Evolutionary conservation across 2,888 invertebrate species (phyloP).

Genomic region (Chirona hameri): DNA sequence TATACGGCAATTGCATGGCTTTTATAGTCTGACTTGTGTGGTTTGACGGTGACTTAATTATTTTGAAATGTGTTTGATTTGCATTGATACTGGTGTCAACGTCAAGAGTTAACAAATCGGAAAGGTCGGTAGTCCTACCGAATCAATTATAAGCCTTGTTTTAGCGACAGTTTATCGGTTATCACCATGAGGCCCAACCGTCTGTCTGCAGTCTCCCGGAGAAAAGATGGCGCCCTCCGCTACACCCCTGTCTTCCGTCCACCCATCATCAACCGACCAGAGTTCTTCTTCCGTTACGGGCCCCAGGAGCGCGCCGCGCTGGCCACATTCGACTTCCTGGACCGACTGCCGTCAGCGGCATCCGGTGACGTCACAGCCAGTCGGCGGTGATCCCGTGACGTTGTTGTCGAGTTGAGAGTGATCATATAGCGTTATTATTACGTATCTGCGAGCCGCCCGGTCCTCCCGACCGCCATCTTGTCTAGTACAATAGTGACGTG

Average conservation of each 20-base stretch:
- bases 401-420: background rate
- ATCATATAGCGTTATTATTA: too few species aligned
- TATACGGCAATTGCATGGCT: too few species aligned
- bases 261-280: slow-evolving; percentile 70
- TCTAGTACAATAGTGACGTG: background rate
- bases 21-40: too few species aligned
- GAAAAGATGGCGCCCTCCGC: slow-evolving; percentile 47
- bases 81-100: too few species aligned
- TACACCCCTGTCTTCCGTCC: slow-evolving; percentile 53
- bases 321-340: slow-evolving; percentile 71
- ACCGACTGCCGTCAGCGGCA: background rate
- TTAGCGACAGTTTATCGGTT: background rate
- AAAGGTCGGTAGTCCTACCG: too few species aligned
- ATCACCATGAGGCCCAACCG: too few species aligned
- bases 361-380: background rate
- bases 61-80: too few species aligned
- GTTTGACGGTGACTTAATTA: too few species aligned
- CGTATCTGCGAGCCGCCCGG: background rate
- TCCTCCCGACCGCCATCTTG: background rate
- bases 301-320: slow-evolving; percentile 72
- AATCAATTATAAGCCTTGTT: background rate
- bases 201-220: slow-evolving; percentile 37
- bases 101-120: too few species aligned
- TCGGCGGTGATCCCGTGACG: background rate
- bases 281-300: slow-evolving; percentile 73